Percentiles rank a stretch among this genome's conserved stretches.
Conservation (phyloP, 2,888 invertebrate species). For the Ochlodes sylvanus region DNA sequence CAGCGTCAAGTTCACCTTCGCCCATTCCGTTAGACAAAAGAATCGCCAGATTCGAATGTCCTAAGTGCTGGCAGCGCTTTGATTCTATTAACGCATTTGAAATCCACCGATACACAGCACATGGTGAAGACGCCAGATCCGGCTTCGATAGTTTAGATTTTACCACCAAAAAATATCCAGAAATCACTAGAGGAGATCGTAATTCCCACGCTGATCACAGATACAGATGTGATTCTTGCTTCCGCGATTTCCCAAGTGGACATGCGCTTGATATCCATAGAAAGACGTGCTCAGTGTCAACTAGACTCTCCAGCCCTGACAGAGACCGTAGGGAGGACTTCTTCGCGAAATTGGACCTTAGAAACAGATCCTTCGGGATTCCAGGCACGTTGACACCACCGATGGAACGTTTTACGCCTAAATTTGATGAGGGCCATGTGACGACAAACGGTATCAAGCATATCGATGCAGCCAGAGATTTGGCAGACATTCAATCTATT, state of each 20-base stretch:
- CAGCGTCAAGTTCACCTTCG: slow-evolving; percentile 72
- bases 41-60: slow-evolving; percentile 86
- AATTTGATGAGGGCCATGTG: slow-evolving; percentile 70
- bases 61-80: slow-evolving; percentile 89
- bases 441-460: slow-evolving; percentile 73
- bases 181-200: slow-evolving; percentile 90
- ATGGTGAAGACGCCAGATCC: slow-evolving; percentile 84
- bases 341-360: slow-evolving; percentile 91
- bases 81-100: slow-evolving; percentile 89
- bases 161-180: slow-evolving; percentile 91
- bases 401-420: slow-evolving; percentile 73
- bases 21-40: slow-evolving; percentile 72
- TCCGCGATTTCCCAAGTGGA: slow-evolving; percentile 88
- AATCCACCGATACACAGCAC: slow-evolving; percentile 88
- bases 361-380: slow-evolving; percentile 87
- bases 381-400: slow-evolving; percentile 77
- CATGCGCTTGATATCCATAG: slow-evolving; percentile 89
- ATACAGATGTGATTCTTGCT: slow-evolving; percentile 89
- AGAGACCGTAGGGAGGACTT: slow-evolving; percentile 90
- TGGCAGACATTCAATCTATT: slow-evolving; percentile 94
- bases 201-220: slow-evolving; percentile 86
- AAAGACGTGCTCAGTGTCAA: slow-evolving; percentile 70
- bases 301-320: slow-evolving; percentile 78
- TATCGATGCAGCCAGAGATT: slow-evolving; percentile 88
- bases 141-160: slow-evolving; percentile 92